Percentiles rank a stretch among this genome's conserved stretches.
Conservation (phyloP, 1,140 invertebrate genomes). For the Hestina assimilis region DNA sequence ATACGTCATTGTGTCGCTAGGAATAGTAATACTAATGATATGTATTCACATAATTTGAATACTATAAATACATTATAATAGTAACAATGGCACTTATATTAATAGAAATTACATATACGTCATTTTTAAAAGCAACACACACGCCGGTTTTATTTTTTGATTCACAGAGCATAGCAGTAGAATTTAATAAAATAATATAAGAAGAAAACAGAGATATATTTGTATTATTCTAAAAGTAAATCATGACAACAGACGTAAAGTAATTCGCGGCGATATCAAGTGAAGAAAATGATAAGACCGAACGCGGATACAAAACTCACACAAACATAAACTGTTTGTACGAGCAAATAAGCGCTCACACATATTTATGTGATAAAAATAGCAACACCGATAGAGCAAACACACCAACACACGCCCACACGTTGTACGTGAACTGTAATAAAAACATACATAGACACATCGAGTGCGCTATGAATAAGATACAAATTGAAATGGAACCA, state of each 20-base stretch:
- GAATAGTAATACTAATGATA: no score
- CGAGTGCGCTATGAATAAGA: conserved; percentile 63
- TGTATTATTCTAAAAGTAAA: conserved; percentile 35
- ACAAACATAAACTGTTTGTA: conserved; percentile 28
- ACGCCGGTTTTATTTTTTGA: no score
- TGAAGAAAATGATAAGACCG: conserved; percentile 65
- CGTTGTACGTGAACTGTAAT: conserved; percentile 69
- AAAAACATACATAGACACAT: conserved; percentile 69
- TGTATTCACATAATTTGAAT: no score
- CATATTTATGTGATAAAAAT: conserved; percentile 51
- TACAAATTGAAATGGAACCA: conserved; percentile 61
- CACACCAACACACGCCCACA: conserved; percentile 73
- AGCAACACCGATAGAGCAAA: conserved; percentile 71
- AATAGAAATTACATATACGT: no score
- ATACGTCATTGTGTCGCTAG: no score
- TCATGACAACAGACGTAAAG: conserved; percentile 38
- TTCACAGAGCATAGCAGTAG: no score
- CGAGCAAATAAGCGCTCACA: conserved; percentile 41
- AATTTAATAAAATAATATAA: neutral
- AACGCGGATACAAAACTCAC: conserved; percentile 64
- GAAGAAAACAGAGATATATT: conserved; percentile 7
- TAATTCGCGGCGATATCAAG: conserved; percentile 51
- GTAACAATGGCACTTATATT: no score
- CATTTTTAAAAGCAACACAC: no score
- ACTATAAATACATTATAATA: no score